Percentiles rank a stretch among this genome's conserved stretches.
Conservation (phyloP, 2,888 invertebrate genomes). For the Venustoraphidia nigricollis region DNA sequence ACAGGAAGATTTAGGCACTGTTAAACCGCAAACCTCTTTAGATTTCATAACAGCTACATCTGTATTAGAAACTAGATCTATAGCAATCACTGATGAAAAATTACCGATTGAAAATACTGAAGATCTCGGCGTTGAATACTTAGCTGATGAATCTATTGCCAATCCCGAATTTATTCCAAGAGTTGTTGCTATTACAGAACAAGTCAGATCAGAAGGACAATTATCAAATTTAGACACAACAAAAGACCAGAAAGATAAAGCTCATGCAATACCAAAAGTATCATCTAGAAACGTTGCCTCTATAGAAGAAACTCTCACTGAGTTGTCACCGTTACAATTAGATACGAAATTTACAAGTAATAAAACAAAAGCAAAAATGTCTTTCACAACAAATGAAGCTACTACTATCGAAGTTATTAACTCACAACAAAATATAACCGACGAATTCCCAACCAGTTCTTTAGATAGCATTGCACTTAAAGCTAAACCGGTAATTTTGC, state of each 20-base stretch:
- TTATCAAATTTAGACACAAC: neutral
- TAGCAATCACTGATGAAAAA: neutral
- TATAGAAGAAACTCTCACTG: neutral
- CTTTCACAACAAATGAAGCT: neutral
- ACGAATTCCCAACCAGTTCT: neutral
- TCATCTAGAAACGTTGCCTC: neutral
- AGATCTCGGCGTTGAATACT: slow-evolving; percentile 1
- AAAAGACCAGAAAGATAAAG: neutral
- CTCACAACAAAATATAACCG: slow-evolving; percentile 1
- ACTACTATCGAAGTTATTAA: neutral
- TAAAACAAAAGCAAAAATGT: neutral
- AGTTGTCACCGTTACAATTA: neutral
- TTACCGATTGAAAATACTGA: neutral
- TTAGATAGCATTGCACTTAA: too few species aligned
- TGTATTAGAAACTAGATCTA: neutral
- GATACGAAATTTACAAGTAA: neutral
- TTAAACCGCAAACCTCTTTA: neutral
- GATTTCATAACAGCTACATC: neutral
- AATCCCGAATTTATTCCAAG: slow-evolving; percentile 4
- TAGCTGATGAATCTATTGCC: slow-evolving; percentile 2
- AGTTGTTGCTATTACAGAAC: slow-evolving; percentile 7
- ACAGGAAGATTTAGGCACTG: slow-evolving; percentile 2
- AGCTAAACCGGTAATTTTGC: too few species aligned
- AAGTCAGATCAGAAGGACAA: slow-evolving; percentile 5
- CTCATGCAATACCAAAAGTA: neutral